A percentile compares a stretch with the other conserved stretches of the same genome.
Evolutionary conservation across 2,888 invertebrate genomes (phyloP).

Genomic region (Malthinus seriepunctatus): DNA sequence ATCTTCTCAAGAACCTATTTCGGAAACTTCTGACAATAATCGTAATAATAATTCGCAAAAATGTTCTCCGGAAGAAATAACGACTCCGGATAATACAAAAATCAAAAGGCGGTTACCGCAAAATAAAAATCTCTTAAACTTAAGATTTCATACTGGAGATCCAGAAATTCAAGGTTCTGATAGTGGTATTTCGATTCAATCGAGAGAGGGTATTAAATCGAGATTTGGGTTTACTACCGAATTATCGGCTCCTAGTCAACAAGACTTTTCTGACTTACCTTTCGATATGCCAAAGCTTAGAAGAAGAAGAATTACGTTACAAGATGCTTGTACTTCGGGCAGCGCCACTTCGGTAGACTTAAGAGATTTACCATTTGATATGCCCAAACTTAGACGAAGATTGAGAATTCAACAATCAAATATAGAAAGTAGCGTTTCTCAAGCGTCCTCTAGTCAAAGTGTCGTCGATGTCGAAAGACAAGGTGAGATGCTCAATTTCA

Average conservation of each 20-base stretch:
- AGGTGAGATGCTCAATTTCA: constrained; percentile 55
- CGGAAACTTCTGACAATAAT: constrained; percentile 81
- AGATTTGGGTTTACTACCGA: constrained; percentile 51
- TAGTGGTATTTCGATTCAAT: constrained; percentile 86
- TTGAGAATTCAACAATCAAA: constrained; percentile 67
- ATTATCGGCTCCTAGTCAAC: constrained; percentile 59
- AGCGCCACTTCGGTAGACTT: constrained; percentile 77
- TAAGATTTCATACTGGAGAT: constrained; percentile 68
- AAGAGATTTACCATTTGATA: constrained; percentile 84
- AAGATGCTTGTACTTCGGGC: constrained; percentile 70
- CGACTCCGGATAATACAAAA: constrained; percentile 58
- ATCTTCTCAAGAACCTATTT: constrained; percentile 84
- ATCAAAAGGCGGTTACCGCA: constrained; percentile 71
- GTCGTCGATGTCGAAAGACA: constrained; percentile 73
- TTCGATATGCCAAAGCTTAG: constrained; percentile 90
- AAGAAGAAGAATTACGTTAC: constrained; percentile 68
- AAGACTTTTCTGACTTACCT: constrained; percentile 78
- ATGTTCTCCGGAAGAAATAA: constrained; percentile 70
- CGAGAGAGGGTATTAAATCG: constrained; percentile 76
- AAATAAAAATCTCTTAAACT: constrained; percentile 75
- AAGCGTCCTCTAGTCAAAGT: constrained; percentile 82
- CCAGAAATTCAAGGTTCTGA: constrained; percentile 85
- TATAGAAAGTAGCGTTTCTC: constrained; percentile 75
- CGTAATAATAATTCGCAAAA: constrained; percentile 78
- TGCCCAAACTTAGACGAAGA: constrained; percentile 84